Base-by-base conservation (phyloP, 2,113 vertebrate species). In the Rutilus rutilus region DNA sequence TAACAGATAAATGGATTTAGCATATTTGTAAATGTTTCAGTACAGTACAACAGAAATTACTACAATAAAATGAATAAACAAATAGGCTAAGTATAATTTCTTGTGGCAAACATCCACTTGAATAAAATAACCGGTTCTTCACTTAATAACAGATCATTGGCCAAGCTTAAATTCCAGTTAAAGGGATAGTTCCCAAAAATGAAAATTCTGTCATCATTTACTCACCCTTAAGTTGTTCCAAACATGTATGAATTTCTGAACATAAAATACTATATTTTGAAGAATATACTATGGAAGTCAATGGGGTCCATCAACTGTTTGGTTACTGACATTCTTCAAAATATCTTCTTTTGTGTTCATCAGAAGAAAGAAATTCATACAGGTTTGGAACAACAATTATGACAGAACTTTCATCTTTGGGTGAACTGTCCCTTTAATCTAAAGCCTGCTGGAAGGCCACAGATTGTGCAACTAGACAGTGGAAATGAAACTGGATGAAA, bases 401-500 rank as follows among this genome's bases (percentile, higher is more conserved):
- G 6, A 57, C 19, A 57, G 54, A 21, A 57, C 7, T 21, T 5
- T 17, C 50, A 52, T 52, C 15, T 52, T 57, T 57, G 19, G 19
- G 54, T 57, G 6, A 21, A 21, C 54, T 57, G 21, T 7, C 19
- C 54, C 54, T 57, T 57, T 57, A 27, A 36, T 71, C 17, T 39
- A 71, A 71, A 76, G 17, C 19, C 47, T 77, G 14, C 7, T 52
- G 25, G 42, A 50, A 4, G 27, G 65, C 15, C 65, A 69, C 15
- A 52, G 74, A 54, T 77, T 54, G 27, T 12, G 25, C 25, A 77
- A 77, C 74, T 54, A 21, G 15, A 54, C 45, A 54, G 64, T 67
- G 75, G 75, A 77, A 77, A 77, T 77, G 75, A 77, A 77, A 77
- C 75, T 77, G 47, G 45, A 76, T 52, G n/a, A 76, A 76, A 14